Evolutionary conservation across 2,888 invertebrate genomes (phyloP), one percentile per base, ranked within the genome.

Genomic region (Cyclophora punctaria): DNA sequence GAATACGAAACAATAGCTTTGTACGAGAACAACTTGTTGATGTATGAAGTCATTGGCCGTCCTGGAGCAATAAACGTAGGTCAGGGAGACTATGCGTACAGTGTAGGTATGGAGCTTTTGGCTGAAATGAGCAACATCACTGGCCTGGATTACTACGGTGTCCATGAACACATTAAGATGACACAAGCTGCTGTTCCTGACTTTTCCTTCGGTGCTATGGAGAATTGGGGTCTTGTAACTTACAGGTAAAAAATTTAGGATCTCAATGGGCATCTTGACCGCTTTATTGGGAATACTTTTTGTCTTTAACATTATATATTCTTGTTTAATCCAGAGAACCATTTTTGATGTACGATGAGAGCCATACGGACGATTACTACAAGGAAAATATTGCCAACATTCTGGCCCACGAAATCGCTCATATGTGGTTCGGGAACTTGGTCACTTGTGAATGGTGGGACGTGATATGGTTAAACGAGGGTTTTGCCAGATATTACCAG

Each of bases 151-250:
- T 90, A 86, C 57, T 75, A 89, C 47, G 60, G 72, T 2, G 90
- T 92, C 64, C 80, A 89, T n/a, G 34, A 59, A 0, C 64, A 80
- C 40, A 54, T 88, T 3, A 89, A 89, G 61, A 89, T 92, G 71
- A 95, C 95, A 57, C 92, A 95, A 61, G 93, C 94, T 4, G 93
- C 95, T 2, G 91, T 96, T 55, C 93, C 95, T 3, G 94, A 95
- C 70, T 94, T 95, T 71, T 84, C 90, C 35, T 92, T 93, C 60
- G 93, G 93, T 49, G 95, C 95, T 55, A 95, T 95, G 95, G 95
- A 95, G 72, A 95, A 96, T 73, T 95, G 95, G 94, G 96, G 95
- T 4, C 78, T 95, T 44, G 90, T 95, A 4, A 95, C 94, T 0
- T 96, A 94, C 80, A 91, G 91, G 92, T 91, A 70, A 46, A 5